Conservation (phyloP, 2,113 vertebrate species). For the Platysternon megacephalum region DNA sequence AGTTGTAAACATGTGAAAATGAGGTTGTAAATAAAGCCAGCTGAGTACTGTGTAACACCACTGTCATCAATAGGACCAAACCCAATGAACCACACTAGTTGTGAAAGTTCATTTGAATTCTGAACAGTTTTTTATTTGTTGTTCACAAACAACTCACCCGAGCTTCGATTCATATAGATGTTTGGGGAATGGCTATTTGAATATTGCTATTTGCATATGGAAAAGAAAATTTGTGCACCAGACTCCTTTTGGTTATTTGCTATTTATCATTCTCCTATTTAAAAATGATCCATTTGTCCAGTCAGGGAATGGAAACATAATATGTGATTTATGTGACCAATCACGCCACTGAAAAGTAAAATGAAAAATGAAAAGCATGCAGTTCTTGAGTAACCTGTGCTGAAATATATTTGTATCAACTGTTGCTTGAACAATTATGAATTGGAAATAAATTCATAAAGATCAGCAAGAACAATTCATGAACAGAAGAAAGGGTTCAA, state of each 20-base stretch:
- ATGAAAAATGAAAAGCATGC: not conserved
- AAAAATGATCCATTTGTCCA: not conserved
- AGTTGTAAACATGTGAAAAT: not conserved
- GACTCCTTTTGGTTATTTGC: not conserved
- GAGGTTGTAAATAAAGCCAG: not conserved
- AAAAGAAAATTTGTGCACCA: not conserved
- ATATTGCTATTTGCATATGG: not conserved
- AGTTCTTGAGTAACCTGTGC: not conserved
- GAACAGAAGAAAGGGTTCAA: not conserved
- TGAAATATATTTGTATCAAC: not conserved
- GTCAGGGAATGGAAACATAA: not conserved
- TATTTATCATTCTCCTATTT: not conserved
- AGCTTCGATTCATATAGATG: not conserved
- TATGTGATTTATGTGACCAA: not conserved
- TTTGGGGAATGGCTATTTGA: not conserved
- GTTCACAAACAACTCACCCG: not conserved
- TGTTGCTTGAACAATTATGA: not conserved
- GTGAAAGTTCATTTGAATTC: not conserved
- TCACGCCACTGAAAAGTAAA: not conserved
- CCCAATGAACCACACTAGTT: not conserved
- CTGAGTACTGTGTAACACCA: not conserved
- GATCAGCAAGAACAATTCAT: not conserved
- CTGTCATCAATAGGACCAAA: not conserved
- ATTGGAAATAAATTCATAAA: not conserved
- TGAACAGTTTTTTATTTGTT: not conserved